Conservation (phyloP, 2,888 invertebrate species). For the Tachystola acroxantha region DNA sequence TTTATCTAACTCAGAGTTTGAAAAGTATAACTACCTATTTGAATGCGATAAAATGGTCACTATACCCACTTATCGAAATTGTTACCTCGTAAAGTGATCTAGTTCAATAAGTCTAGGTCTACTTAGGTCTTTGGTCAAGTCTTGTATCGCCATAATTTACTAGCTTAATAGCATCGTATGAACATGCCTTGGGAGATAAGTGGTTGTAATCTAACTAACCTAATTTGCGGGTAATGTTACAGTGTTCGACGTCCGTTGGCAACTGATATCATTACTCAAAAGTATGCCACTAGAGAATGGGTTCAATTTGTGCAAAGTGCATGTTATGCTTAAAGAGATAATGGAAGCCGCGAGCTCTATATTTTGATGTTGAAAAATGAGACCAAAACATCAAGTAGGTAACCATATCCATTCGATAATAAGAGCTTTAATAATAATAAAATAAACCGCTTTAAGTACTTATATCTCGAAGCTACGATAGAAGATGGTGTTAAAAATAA, state of each 20-base stretch:
- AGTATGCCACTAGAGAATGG: conserved; percentile 42
- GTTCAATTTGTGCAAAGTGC: conserved; percentile 25
- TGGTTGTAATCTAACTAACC: conserved; percentile 56
- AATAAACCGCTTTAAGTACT: too few relatives aligned
- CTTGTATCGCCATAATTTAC: conserved; percentile 12
- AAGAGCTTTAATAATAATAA: too few relatives aligned
- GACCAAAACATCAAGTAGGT: too few relatives aligned
- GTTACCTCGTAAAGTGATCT: conserved; percentile 3
- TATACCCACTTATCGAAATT: neutral
- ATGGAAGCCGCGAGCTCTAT: neutral
- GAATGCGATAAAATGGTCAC: too few relatives aligned
- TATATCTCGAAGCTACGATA: too few relatives aligned
- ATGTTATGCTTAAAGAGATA: conserved; percentile 6
- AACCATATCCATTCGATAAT: too few relatives aligned
- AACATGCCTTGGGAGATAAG: conserved; percentile 48
- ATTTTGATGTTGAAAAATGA: neutral
- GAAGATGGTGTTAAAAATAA: too few relatives aligned
- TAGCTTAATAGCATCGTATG: conserved; percentile 15
- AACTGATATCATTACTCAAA: conserved; percentile 46
- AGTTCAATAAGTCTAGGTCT: neutral
- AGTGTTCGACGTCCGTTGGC: conserved; percentile 45
- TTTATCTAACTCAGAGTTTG: too few relatives aligned
- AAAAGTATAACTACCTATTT: too few relatives aligned
- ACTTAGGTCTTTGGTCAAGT: conserved; percentile 6
- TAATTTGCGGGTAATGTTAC: conserved; percentile 54